Conservation (phyloP, 2,113 vertebrate species). For the Corythornis vintsioides region DNA sequence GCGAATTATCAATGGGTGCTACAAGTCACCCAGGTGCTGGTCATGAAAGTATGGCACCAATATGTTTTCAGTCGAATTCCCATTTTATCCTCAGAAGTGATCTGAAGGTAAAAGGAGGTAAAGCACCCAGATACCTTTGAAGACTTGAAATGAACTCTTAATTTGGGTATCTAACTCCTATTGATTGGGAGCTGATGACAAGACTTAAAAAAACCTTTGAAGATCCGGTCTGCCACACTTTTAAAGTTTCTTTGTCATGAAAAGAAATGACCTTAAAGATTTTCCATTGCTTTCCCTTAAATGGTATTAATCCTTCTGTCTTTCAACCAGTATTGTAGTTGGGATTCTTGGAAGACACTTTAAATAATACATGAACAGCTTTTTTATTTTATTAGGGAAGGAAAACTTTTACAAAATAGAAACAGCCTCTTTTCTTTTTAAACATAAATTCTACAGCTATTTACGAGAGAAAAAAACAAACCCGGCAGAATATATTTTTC, state of each 20-base stretch:
- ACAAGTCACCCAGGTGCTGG: neutral
- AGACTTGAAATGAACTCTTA: slow-evolving; percentile 44
- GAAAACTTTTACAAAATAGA: neutral
- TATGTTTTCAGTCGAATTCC: neutral
- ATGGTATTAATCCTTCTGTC: slow-evolving; percentile 19
- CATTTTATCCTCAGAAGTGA: neutral
- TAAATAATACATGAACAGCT: neutral
- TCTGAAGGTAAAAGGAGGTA: slow-evolving; percentile 35
- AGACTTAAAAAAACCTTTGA: slow-evolving; percentile 46
- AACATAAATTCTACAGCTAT: neutral
- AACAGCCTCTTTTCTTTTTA: neutral
- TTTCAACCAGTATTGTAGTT: slow-evolving; percentile 9
- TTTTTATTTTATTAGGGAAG: neutral
- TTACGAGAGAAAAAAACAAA: neutral
- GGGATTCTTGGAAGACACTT: slow-evolving; percentile 19
- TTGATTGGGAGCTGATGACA: slow-evolving; percentile 50
- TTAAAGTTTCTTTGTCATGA: slow-evolving; percentile 36
- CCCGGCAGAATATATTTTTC: neutral
- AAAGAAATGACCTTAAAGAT: slow-evolving; percentile 50
- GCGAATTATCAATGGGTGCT: neutral
- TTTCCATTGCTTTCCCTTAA: slow-evolving; percentile 57
- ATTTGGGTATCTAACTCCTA: slow-evolving; percentile 49
- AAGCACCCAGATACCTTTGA: slow-evolving; percentile 46
- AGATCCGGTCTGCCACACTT: slow-evolving; percentile 31
- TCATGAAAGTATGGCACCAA: neutral